Percentiles rank a stretch among this genome's conserved stretches.
These are phyloP conservation scores for Cervus canadensis DNA, from an alignment of 2,113 vertebrate species.

Conservation along the genomic window DNA sequence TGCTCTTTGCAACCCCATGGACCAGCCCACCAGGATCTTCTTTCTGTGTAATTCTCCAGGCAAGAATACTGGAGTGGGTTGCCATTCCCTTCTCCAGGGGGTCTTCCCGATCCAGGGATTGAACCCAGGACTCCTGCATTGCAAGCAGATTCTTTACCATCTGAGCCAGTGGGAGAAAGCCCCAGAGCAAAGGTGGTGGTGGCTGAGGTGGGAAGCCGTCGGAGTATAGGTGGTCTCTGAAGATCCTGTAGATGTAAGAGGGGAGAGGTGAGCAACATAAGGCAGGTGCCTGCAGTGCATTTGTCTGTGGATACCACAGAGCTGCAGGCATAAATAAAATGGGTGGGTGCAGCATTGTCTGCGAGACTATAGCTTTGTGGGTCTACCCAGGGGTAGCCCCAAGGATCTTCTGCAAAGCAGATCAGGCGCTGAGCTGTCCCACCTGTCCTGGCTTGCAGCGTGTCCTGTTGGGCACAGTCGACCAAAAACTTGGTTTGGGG, in stretches of 20 bases:
- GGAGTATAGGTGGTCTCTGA: not conserved
- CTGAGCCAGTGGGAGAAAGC: not conserved
- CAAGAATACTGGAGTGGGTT: not conserved
- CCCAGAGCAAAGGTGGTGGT: not conserved
- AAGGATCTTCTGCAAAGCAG: too few species aligned
- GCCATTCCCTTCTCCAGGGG: not conserved
- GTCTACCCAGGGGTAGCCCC: not conserved
- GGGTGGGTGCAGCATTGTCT: not conserved
- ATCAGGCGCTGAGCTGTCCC: not conserved
- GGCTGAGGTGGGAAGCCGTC: not conserved
- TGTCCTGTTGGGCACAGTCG: not conserved
- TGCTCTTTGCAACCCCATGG: not conserved
- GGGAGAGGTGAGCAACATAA: not conserved
- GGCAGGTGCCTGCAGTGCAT: not conserved
- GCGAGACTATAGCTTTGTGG: not conserved
- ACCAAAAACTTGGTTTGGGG: not conserved
- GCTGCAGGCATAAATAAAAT: not conserved
- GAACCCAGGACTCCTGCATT: not conserved
- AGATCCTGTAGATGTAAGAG: not conserved
- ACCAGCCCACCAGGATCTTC: not conserved
- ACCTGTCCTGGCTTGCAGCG: not conserved
- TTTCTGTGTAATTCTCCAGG: not conserved
- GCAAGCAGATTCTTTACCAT: not conserved
- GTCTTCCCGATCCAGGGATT: not conserved
- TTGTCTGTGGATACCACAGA: not conserved